phyloP scores from a whole-genome alignment of 2,888 invertebrate species.

The Reticulitermes lucifugus region DNA sequence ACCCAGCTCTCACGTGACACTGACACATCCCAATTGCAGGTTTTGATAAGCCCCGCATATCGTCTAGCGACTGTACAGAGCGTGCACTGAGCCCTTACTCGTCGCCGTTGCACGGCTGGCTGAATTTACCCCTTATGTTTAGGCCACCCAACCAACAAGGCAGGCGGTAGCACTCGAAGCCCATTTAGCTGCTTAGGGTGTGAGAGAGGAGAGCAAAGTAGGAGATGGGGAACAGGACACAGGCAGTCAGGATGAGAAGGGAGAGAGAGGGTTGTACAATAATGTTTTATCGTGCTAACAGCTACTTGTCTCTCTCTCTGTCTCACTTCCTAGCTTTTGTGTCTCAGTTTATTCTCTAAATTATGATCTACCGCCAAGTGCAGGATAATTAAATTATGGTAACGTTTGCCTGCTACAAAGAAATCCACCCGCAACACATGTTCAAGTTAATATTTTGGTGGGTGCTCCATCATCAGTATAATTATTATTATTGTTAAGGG shows the following conservation, averaged over 20 bases:
- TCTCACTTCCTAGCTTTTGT: constrained; percentile 6
- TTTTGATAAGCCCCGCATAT: too few species aligned
- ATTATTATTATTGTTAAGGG: constrained; percentile 8
- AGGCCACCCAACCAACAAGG: constrained; percentile 41
- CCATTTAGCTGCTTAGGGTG: constrained; percentile 36
- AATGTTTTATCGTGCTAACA: constrained; percentile 37
- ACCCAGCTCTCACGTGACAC: too few species aligned
- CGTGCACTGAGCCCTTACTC: background rate
- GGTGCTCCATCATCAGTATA: constrained; percentile 27
- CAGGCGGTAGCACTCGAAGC: constrained; percentile 6
- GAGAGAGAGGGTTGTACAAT: constrained; percentile 14
- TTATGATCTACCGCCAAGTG: constrained; percentile 30
- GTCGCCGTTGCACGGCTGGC: constrained; percentile 25
- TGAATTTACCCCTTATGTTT: constrained; percentile 35
- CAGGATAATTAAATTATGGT: constrained; percentile 31
- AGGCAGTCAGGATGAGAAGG: constrained; percentile 21
- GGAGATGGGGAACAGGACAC: constrained; percentile 12
- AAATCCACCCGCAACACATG: constrained; percentile 33
- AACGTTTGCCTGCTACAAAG: constrained; percentile 18
- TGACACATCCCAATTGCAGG: too few species aligned
- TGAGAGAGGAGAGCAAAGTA: background rate
- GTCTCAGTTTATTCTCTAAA: constrained; percentile 25
- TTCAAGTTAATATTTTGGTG: constrained; percentile 21
- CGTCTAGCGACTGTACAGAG: background rate
- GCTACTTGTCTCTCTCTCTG: background rate